phyloP scores from a whole-genome alignment of 2,888 invertebrate species.

The Vesta saturnalis region DNA sequence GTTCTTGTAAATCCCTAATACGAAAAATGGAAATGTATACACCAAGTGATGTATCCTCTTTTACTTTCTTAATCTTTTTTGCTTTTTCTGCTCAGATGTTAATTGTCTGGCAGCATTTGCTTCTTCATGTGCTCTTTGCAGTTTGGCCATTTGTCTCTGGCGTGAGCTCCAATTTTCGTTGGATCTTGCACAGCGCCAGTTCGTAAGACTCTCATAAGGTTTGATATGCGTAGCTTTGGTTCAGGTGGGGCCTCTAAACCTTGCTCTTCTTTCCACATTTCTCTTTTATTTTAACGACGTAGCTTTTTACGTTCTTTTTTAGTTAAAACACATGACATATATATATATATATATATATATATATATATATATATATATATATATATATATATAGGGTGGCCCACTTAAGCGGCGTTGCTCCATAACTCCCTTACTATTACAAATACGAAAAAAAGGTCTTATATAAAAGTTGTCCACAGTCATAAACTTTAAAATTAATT shows the following conservation, averaged over 20 bases:
- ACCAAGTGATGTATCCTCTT: slow-evolving; percentile 89
- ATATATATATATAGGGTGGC: too few species aligned
- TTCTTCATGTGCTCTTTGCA: slow-evolving; percentile 93
- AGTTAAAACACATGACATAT: slow-evolving; percentile 94
- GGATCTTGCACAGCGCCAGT: slow-evolving; percentile 99
- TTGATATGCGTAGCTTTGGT: slow-evolving; percentile 94
- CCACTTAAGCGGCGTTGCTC: too few species aligned
- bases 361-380: too few species aligned
- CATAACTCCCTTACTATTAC: too few species aligned
- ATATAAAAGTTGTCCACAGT: too few species aligned
- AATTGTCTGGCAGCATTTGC: slow-evolving; percentile 94
- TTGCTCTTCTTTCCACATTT: slow-evolving; percentile 98
- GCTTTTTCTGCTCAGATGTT: slow-evolving; percentile 92
- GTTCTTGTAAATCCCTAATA: slow-evolving; percentile 84
- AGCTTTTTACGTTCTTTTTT: slow-evolving; percentile 96
- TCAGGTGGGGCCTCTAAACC: slow-evolving; percentile 96
- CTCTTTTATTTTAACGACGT: slow-evolving; percentile 92
- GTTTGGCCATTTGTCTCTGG: slow-evolving; percentile 96
- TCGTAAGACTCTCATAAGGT: slow-evolving; percentile 97
- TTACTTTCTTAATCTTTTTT: slow-evolving; percentile 74
- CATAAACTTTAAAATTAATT: too few species aligned
- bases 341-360: too few species aligned
- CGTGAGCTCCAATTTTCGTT: slow-evolving; percentile 98
- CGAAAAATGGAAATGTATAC: slow-evolving; percentile 93
- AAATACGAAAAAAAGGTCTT: too few species aligned